These are phyloP conservation scores for Amblyteles armatorius DNA, from an alignment of 2,888 invertebrate genomes.

Conservation along the genomic window DNA sequence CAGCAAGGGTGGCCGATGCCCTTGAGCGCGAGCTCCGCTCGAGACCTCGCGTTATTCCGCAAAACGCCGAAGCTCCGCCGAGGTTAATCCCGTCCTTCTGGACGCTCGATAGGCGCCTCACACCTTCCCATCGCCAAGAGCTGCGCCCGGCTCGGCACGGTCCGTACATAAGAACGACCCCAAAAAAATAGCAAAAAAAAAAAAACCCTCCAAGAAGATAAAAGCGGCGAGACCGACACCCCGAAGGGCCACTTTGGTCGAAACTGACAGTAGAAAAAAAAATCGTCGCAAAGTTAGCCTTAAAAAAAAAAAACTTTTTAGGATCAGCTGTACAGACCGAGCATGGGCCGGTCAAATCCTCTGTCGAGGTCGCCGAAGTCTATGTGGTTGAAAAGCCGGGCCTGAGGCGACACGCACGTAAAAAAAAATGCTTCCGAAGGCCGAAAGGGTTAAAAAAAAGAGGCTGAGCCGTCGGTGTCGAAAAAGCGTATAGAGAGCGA, in stretches of 20 bases:
- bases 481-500: not conserved
- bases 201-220: not conserved
- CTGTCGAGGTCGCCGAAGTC: not conserved
- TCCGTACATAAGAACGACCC: too few relatives aligned
- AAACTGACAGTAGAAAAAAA: not conserved
- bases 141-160: too few relatives aligned
- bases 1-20: conserved; percentile 47
- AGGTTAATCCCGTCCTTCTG: conserved; percentile 39
- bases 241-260: not conserved
- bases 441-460: conserved; percentile 17
- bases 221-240: not conserved
- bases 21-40: conserved; percentile 48
- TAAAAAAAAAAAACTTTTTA: conserved; percentile 11
- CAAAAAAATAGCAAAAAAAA: not conserved
- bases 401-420: not conserved
- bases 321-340: conserved; percentile 1
- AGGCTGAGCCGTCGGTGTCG: not conserved
- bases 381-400: not conserved
- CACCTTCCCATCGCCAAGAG: not conserved
- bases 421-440: conserved; percentile 13
- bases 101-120: conserved; percentile 18
- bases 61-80: conserved; percentile 35
- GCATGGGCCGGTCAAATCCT: not conserved
- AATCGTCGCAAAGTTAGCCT: not conserved
- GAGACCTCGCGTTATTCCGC: conserved; percentile 46